Base-by-base conservation (phyloP, 2,797 vertebrate species). In the Pipistrellus pipistrellus region DNA sequence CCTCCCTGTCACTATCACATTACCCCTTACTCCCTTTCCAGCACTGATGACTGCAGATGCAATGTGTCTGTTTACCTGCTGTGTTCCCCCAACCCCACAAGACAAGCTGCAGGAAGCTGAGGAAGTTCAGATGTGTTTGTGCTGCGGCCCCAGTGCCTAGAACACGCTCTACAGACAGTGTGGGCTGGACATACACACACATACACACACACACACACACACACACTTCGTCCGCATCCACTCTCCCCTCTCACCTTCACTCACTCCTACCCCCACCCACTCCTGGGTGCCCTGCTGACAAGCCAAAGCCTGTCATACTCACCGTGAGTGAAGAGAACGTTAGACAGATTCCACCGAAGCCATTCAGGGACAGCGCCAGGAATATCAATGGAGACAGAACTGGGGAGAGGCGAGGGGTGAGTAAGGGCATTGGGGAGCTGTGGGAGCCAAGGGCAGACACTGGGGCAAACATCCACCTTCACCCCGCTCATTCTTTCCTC, bases 291-390 rank as follows among this genome's bases (percentile, higher is more conserved):
- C 76, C 77, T 23, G 62, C 41, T 15, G 69, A 57, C 41, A 27
- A 59, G 32, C n/a, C 21, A 14, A 46, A 25, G 30, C 59, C 66
- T 13, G 21, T 64, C 48, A 69, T 93, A 98, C 99, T 99, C 98
- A 99, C 99, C 92, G 99, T 99, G 94, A 99, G 98, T 1, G 99
- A 99, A 2, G 99, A 99, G 97, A 99, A 99, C 18, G 99, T 99
- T 96, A 99, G 97, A 97, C 99, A 99, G 98, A 99, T 99, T 51
- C 99, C 99, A 85, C 99, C 99, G 8, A 99, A 99, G 85, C 99
- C 99, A 17, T 99, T 99, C 86, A 99, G 97, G 57, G 99, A 99
- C 81, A 99, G 97, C 14, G 99, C 99, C 82, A 99, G 97, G 95
- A 99, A 99, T 97, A 99, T 99, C 94, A 99, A 95, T 0, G 98